Evolutionary conservation across 2,797 vertebrate genomes (phyloP), one percentile per base, ranked within the genome.

Genomic region (Silurus lanzhouensis): DNA sequence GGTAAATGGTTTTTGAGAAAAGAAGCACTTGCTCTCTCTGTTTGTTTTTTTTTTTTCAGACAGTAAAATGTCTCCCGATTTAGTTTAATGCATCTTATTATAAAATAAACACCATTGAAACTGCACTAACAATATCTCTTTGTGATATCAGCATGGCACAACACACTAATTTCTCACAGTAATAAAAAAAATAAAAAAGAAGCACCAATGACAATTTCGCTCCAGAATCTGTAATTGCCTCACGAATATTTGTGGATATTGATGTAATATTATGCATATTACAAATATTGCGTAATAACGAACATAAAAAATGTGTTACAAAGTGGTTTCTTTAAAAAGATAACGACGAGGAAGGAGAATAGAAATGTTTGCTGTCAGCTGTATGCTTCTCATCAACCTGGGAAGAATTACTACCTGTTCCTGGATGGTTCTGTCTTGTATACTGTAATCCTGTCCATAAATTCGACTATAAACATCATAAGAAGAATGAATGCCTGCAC

Each of bases 401-500:
- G 44, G 20, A 46, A 46, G 44, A 72, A n/a, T 72, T n/a, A n/a
- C 70, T 14, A 5, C 1, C 19, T 14, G 10, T n/a, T 20, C 22
- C 22, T 72, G 70, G 44, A 48, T n/a, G 20, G 4, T 55, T 25
- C n/a, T 25, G 4, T 60, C 9, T 27, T 60, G 55, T 57, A 31
- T 64, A n/a, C 22, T 17, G 22, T 46, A 46, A 64, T 80, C 60
- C n/a, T 3, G 6, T 0, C 22, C 57, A 64, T 46, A 48, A 80
- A 79, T 25, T 4, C 15, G 25, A 27, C 10, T 38, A n/a, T 67
- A 89, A 90, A 89, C 82, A 87, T 84, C 58, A 68, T 25, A 92
- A 92, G 91, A 80, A 64, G 25, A 83, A 79, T 38, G 64, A 88
- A 91, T 85, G 88, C 91, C 83, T 91, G 92, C 91, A 91, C 91